Percentiles rank a stretch among this genome's conserved stretches.
Conservation (phyloP, 2,113 vertebrate genomes). For the Sebastes schlegelii region DNA sequence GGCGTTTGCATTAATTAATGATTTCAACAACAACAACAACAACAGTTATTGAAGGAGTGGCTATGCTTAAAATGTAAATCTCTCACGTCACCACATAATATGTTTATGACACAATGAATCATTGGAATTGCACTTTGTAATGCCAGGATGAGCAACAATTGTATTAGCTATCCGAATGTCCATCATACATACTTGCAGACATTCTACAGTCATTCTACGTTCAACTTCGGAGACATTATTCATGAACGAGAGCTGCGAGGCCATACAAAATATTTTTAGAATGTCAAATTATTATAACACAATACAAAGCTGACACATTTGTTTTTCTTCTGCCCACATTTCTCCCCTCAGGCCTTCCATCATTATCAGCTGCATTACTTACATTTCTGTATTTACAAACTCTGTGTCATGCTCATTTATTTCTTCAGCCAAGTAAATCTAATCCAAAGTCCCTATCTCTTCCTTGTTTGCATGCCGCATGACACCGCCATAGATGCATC, state of each 20-base stretch:
- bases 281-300: neutral
- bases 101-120: neutral
- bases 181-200: neutral
- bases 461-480: conserved; percentile 7
- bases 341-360: conserved; percentile 14
- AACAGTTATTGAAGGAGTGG: neutral
- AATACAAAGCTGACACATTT: conserved; percentile 11
- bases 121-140: neutral
- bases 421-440: conserved; percentile 37
- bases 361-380: conserved; percentile 31
- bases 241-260: neutral
- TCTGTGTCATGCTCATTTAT: conserved; percentile 44
- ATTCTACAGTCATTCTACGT: neutral
- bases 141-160: neutral
- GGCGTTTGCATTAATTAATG: too few relatives aligned
- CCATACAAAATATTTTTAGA: neutral
- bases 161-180: neutral
- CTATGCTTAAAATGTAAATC: neutral
- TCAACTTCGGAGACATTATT: neutral
- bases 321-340: conserved; percentile 21
- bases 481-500: conserved; percentile 34
- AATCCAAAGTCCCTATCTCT: conserved; percentile 25
- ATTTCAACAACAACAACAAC: too few relatives aligned
- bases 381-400: conserved; percentile 28
- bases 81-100: neutral